Percentiles rank a stretch among this genome's conserved stretches.
phyloP scores from a whole-genome alignment of 2,113 vertebrate genomes.

The Nettapus auritus region DNA sequence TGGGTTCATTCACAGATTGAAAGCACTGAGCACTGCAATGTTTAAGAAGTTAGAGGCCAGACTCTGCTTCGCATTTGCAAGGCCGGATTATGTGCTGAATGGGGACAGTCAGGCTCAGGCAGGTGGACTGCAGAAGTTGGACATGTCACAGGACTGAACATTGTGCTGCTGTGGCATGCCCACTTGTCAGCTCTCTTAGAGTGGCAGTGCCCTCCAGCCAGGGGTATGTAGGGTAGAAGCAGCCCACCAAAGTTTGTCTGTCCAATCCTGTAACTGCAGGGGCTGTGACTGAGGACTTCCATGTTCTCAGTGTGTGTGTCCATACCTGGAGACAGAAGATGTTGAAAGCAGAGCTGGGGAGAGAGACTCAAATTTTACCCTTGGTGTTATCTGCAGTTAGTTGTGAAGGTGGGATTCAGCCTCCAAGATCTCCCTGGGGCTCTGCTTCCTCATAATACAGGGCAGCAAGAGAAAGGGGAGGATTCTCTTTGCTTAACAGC shows the following conservation, averaged over 20 bases:
- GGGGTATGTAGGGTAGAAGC: neutral
- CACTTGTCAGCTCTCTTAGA: neutral
- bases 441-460: neutral
- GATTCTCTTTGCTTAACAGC: neutral
- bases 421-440: neutral
- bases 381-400: neutral
- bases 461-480: neutral
- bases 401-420: neutral
- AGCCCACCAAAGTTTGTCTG: neutral
- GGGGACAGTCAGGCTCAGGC: neutral
- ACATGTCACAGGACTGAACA: neutral
- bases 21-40: neutral
- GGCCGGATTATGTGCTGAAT: neutral
- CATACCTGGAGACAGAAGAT: neutral
- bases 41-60: neutral
- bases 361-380: neutral
- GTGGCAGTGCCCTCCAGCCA: neutral
- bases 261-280: neutral
- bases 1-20: neutral
- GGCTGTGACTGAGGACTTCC: neutral
- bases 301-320: neutral
- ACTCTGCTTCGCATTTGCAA: neutral
- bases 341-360: neutral
- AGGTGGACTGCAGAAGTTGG: neutral
- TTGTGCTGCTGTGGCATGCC: accelerated